Base-by-base conservation (phyloP, 2,113 vertebrate species). In the Psilopogon haemacephalus region DNA sequence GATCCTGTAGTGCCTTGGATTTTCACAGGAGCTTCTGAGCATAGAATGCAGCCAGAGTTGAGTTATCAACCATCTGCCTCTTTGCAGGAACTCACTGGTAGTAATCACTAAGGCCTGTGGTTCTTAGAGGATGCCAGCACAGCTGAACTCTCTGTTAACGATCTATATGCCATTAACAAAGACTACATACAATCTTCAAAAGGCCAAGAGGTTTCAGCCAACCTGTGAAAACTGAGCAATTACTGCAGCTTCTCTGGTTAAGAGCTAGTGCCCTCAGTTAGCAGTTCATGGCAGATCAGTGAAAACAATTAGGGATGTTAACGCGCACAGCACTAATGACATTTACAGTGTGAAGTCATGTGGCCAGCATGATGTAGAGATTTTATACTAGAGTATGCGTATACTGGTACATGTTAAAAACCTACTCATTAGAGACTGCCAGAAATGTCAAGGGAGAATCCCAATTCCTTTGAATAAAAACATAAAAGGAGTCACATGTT, bases 271-370 rank as follows among this genome's bases (percentile, higher is more conserved):
- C 42, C 59, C 68, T 81, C 37, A 26, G 74, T 50, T 90, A 86
- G 60, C 65, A 67, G 76, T 32, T 84, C 37, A 35, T 1, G 8
- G 72, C 50, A 76, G 62, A 94, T 72, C 89, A 58, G 84, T 70
- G 86, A 81, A 95, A 97, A 95, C 78, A 93, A 84, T 94, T 93
- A 71, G 27, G 28, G 76, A n/a, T 86, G 77, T 92, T 93, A 95
- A 90, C 46, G 69, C 24, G 79, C 30, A 50, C 59, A 71, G 62
- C 50, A 84, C 72, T 96, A 88, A 88, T 82, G 87, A 88, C 76
- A 88, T 72, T 89, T 90, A 85, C 68, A 69, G 26, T 52, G 84
- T 52, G 68, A 94, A 91, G 69, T 74, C 87, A 83, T 12, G 44
- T 52, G 69, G 70, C 55, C 0, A 0, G 44, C 23, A 35, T 10